Conservation (phyloP, 1,140 invertebrate species). For the Manduca sexta region DNA sequence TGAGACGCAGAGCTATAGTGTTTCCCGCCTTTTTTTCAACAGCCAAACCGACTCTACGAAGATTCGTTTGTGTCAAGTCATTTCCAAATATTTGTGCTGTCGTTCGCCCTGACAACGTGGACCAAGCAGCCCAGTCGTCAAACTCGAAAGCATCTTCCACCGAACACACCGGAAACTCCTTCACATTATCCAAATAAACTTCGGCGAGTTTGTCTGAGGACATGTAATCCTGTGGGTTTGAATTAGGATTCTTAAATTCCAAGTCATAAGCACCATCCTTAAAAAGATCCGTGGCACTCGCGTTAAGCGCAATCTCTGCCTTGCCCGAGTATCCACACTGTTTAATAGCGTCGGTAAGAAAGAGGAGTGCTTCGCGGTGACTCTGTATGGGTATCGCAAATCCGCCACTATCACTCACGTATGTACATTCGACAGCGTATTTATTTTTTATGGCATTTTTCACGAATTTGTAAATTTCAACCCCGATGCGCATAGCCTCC, state of each 20-base stretch:
- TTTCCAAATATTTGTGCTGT: conserved; percentile 92
- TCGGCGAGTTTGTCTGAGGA: conserved; percentile 86
- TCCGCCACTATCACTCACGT: conserved; percentile 97
- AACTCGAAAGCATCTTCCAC: conserved; percentile 98
- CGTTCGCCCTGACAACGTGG: conserved; percentile 82
- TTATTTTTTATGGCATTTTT: conserved; percentile 93
- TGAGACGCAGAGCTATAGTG: conserved; percentile 95
- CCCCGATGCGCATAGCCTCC: conserved; percentile 98
- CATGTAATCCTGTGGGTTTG: conserved; percentile 85
- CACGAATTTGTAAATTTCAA: conserved; percentile 95
- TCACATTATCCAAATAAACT: conserved; percentile 91
- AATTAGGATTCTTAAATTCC: conserved; percentile 96
- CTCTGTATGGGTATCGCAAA: conserved; percentile 97
- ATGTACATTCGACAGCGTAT: conserved; percentile 92
- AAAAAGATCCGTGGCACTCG: conserved; percentile 95
- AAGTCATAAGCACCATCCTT: conserved; percentile 92
- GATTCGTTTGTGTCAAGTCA: conserved; percentile 91
- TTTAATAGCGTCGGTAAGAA: conserved; percentile 93
- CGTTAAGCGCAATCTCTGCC: conserved; percentile 96
- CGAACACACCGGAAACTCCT: conserved; percentile 94
- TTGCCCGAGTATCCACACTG: conserved; percentile 94
- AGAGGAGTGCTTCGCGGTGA: conserved; percentile 90
- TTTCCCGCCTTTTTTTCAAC: conserved; percentile 97
- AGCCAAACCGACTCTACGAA: conserved; percentile 91
- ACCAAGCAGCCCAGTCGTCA: conserved; percentile 96